Evolutionary conservation across 2,113 vertebrate genomes (phyloP), one percentile per base, ranked within the genome.

Genomic region (Gallinago paraguaiae): DNA sequence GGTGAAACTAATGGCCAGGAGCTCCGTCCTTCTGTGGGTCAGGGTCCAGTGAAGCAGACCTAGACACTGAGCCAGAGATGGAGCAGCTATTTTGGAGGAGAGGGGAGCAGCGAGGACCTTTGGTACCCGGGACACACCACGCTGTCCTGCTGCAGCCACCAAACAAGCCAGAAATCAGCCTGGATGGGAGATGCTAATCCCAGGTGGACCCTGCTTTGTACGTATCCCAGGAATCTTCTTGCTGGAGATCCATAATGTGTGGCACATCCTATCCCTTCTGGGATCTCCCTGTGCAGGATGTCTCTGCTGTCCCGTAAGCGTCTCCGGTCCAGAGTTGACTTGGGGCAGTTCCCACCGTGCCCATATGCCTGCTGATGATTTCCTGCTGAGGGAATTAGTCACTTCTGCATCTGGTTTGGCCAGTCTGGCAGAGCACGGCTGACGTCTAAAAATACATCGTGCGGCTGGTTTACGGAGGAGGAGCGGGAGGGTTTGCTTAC

Each of bases 331-430:
- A 6, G 46, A n/a, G 9, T 13, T 1, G 7, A 6, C 48, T 4
- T 3, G 37, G 10, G 59, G 53, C 72, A 2, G 70, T 43, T 86
- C 79, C 90, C 56, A 50, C 75, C 65, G 11, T 8, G 54, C 51
- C 76, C 0, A 0, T 8, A 28, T 23, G 39, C 80, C 53, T 35
- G 46, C 79, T 35, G 90, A 46, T 46, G 41, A 45, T 83, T 92
- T 90, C 88, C 75, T 83, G 92, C 79, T 90, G 72, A 20, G 80
- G 31, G 76, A 60, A 31, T 95, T 88, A 96, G 72, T 96, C 95
- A 96, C 74, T 86, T 72, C 87, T 94, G 53, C 83, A 68, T 67
- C 92, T 92, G 90, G 92, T 97, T 91, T 76, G 83, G 64, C 96
- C 94, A 82, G 95, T 93, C 51, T 23, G 75, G 74, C 75, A 27